Percentiles rank a stretch among this genome's conserved stretches.
These are phyloP conservation scores for Tricholauxania praeusta DNA, from an alignment of 2,888 invertebrate species.

Conservation along the genomic window DNA sequence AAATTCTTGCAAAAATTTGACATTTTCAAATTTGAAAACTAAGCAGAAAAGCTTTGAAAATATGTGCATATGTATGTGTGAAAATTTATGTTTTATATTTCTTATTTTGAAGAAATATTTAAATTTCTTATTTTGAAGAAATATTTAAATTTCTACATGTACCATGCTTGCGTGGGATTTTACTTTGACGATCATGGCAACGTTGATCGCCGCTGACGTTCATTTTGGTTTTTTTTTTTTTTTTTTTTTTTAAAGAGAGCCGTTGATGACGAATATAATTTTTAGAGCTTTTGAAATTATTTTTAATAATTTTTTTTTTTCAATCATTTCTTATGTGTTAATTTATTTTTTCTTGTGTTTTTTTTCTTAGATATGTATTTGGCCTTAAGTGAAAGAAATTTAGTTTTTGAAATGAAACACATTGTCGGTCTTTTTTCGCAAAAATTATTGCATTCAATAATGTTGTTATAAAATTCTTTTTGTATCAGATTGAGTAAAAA, in stretches of 20 bases:
- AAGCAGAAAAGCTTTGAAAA: conserved; percentile 5
- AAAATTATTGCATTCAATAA: too few species aligned
- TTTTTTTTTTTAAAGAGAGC: conserved; percentile 10
- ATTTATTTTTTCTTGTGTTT: neutral
- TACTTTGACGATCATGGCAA: conserved; percentile 58
- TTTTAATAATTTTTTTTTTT: conserved; percentile 12
- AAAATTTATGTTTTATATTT: conserved; percentile 34
- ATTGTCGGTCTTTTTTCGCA: neutral
- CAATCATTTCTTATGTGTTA: conserved; percentile 2
- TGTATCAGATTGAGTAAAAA: too few species aligned
- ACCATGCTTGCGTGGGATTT: conserved; percentile 56
- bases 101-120: conserved; percentile 48
- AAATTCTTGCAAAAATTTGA: neutral
- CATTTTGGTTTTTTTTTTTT: neutral
- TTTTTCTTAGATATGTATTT: neutral
- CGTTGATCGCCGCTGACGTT: conserved; percentile 28
- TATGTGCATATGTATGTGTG: neutral
- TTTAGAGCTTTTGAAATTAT: conserved; percentile 9
- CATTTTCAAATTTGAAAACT: conserved; percentile 21
- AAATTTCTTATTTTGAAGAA: conserved; percentile 50
- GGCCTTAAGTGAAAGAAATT: neutral
- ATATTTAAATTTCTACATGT: conserved; percentile 54
- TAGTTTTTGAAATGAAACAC: conserved; percentile 1
- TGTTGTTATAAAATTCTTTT: too few species aligned
- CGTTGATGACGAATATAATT: conserved; percentile 25